These are phyloP conservation scores for Aporophyla lueneburgensis DNA, from an alignment of 2,888 invertebrate genomes.

Conservation along the genomic window DNA sequence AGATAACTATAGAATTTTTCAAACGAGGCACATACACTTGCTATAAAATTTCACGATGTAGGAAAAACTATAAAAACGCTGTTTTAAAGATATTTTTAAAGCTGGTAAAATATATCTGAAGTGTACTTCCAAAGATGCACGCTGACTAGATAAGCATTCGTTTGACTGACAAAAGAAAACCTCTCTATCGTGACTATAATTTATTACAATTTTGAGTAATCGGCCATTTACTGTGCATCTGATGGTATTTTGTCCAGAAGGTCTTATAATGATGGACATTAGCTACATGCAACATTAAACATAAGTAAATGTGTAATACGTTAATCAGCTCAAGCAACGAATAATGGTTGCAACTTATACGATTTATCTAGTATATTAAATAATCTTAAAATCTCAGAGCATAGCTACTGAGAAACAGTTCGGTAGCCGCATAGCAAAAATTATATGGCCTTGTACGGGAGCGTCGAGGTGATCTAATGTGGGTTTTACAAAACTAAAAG, in stretches of 20 bases:
- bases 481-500: not conserved
- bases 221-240: conserved; percentile 5
- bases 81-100: not conserved
- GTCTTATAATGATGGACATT: conserved; percentile 18
- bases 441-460: not conserved
- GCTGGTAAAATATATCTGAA: not conserved
- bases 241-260: not conserved
- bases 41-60: not conserved
- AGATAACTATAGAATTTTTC: not conserved
- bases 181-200: conserved; percentile 24
- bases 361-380: not conserved
- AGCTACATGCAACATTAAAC: conserved; percentile 7
- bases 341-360: not conserved
- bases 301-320: not conserved
- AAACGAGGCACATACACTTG: not conserved
- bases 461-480: not conserved
- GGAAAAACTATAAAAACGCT: not conserved
- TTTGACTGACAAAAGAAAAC: not conserved
- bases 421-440: not conserved
- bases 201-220: conserved; percentile 38
- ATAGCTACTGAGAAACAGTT: not conserved
- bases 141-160: not conserved
- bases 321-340: too few relatives aligned
- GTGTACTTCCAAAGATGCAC: not conserved
- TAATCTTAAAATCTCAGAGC: not conserved